These are phyloP conservation scores for Macroteleia sp. DNA, from an alignment of 2,888 invertebrate genomes.

Conservation along the genomic window DNA sequence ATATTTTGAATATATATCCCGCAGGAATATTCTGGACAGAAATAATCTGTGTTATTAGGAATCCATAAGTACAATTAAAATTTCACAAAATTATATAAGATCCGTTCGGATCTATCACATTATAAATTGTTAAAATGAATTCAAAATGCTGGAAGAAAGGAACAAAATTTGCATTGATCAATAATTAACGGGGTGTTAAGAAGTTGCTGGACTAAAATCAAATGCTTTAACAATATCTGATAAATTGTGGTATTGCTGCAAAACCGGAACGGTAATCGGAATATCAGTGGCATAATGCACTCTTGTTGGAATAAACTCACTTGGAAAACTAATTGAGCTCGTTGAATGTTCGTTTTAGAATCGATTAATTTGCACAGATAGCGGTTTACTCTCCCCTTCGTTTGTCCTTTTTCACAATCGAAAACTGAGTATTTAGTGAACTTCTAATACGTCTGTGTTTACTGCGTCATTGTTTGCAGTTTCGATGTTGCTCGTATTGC, in stretches of 20 bases:
- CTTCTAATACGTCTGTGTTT: constrained; percentile 12
- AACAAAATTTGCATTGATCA: too few species aligned
- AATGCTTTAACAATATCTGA: too few species aligned
- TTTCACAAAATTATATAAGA: too few species aligned
- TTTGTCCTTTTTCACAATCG: constrained; percentile 2
- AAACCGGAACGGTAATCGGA: constrained; percentile 18
- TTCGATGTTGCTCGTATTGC: constrained; percentile 15
- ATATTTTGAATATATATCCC: too few species aligned
- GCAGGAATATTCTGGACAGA: too few species aligned
- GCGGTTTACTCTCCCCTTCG: not conserved
- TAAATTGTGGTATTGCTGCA: constrained; percentile 25
- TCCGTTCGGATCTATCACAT: too few species aligned
- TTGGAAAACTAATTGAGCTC: constrained; percentile 13
- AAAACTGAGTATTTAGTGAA: constrained; percentile 20
- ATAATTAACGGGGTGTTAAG: too few species aligned
- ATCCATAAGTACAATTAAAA: too few species aligned
- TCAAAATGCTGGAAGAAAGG: too few species aligned
- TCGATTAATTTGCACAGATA: constrained; percentile 17
- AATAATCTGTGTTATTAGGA: too few species aligned
- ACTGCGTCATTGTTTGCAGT: constrained; percentile 23
- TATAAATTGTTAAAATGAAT: too few species aligned
- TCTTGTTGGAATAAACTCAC: constrained; percentile 10
- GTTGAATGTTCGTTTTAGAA: constrained; percentile 16
- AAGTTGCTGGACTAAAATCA: too few species aligned
- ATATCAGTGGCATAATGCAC: constrained; percentile 11